Base-by-base conservation (phyloP, 1,140 invertebrate species). In the Bombus affinis region DNA sequence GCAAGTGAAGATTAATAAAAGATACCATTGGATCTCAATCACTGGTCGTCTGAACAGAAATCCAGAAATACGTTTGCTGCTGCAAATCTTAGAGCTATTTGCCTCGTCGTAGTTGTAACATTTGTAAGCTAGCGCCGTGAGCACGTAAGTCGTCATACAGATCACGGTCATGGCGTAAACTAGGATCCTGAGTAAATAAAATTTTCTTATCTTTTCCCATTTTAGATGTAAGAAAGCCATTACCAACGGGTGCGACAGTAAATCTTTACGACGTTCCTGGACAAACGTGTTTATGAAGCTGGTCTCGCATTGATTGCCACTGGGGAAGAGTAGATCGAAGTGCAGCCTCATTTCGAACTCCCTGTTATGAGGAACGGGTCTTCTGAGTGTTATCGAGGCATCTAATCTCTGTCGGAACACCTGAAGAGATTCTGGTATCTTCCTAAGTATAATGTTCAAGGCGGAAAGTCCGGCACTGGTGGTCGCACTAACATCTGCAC, bases 201-300 rank as follows among this genome's bases (percentile, higher is more conserved):
- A 96, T 86, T 96, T 96, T 72, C 96, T 95, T 86, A 97, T 96
- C 89, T 96, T 96, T 73, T 96, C 95, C 96, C 96, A 97, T 88
- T 97, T 97, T 81, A 96, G 95, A 88, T 96, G 96, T 15, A 97
- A 91, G 88, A 97, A 97, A 0, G 96, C 96, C 88, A 96, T 96
- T 32, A 96, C 96, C 18, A 97, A 88, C 3, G 96, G 96, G 93
- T 97, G 96, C 18, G 95, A 95, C n/a, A 97, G 92, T 44, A 97
- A 94, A 84, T 96, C 96, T 90, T 96, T 96, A 47, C 96, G 95
- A 28, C 96, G 96, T 91, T 96, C 96, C 86, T 96, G 95, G 13
- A 96, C 95, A 89, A 96, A 96, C 86, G 95, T 96, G 87, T 96
- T 96, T 80, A 96, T 96, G 91, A 96, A 96, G 57, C 96, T 96